These are phyloP conservation scores for Callipepla squamata DNA, from an alignment of 2,113 vertebrate species.

Conservation along the genomic window DNA sequence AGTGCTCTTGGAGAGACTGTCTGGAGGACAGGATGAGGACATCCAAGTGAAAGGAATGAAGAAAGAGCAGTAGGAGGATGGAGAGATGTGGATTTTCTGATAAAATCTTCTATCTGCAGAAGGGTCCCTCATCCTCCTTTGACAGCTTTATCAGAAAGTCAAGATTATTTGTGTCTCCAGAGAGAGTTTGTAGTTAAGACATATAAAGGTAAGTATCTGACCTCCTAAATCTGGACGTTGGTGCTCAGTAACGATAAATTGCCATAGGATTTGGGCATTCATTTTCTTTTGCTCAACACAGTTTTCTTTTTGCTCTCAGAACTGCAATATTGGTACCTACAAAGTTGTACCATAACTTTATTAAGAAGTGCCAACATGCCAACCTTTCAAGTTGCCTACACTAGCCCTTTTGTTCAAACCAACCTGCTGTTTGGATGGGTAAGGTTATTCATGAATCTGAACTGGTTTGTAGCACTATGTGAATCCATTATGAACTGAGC, in stretches of 20 bases:
- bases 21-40: not conserved
- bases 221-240: not conserved
- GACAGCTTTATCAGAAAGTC: not conserved
- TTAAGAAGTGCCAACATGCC: not conserved
- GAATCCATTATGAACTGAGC: not conserved
- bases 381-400: not conserved
- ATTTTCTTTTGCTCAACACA: not conserved
- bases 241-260: not conserved
- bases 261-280: not conserved
- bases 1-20: not conserved
- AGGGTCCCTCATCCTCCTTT: fast-evolving
- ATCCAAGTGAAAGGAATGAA: not conserved
- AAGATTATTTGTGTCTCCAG: not conserved
- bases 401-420: constrained; percentile 1
- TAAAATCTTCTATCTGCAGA: not conserved
- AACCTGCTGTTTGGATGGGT: not conserved
- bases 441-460: constrained; percentile 33
- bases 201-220: not conserved
- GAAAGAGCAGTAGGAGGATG: not conserved
- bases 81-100: not conserved
- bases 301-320: not conserved
- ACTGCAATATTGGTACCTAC: not conserved
- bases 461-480: not conserved
- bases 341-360: not conserved
- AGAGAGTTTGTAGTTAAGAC: not conserved